A percentile compares a stretch with the other conserved stretches of the same genome.
Evolutionary conservation across 2,113 vertebrate species (phyloP).

Genomic region (Calonectris borealis): DNA sequence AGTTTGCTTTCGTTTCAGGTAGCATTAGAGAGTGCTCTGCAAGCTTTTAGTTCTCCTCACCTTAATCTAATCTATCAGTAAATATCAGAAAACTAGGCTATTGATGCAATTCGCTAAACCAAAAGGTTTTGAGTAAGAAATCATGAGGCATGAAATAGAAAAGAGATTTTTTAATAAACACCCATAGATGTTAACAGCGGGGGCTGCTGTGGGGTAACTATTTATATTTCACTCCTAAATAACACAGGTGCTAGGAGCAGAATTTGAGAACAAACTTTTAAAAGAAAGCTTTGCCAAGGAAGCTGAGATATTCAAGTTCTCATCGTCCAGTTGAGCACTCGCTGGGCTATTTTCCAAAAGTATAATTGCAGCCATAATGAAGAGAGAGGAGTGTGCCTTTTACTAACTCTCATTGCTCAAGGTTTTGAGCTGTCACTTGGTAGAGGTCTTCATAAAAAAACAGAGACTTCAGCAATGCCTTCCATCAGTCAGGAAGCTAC

Average conservation of each 20-base stretch:
- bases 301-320: background rate
- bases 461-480: background rate
- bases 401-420: background rate
- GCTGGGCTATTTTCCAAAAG: background rate
- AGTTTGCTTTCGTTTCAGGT: background rate
- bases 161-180: background rate
- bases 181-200: rapidly evolving
- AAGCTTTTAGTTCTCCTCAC: background rate
- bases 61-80: background rate
- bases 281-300: background rate
- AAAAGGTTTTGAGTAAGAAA: background rate
- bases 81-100: background rate
- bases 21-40: background rate
- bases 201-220: background rate
- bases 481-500: background rate
- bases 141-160: background rate
- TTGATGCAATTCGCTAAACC: background rate
- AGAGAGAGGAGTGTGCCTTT: background rate
- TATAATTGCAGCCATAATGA: background rate
- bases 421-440: background rate
- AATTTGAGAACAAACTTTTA: background rate
- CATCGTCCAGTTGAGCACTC: background rate
- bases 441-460: background rate
- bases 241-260: background rate
- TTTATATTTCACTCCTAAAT: background rate